Conservation (phyloP, 2,113 vertebrate genomes). For the Ptyas mucosa region DNA sequence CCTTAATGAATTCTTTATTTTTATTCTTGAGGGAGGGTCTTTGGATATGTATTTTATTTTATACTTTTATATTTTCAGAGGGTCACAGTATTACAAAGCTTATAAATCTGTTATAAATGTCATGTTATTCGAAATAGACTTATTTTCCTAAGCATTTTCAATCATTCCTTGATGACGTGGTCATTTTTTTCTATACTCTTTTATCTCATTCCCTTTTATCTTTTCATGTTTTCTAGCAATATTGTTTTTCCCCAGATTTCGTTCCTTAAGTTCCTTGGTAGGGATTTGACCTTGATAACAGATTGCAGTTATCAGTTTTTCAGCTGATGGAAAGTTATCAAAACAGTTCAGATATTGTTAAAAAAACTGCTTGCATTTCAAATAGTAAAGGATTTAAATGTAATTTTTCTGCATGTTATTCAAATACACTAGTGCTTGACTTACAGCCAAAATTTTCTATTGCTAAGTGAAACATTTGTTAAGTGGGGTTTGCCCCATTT, state of each 20-base stretch:
- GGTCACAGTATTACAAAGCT: background rate
- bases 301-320: background rate
- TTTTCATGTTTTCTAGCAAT: background rate
- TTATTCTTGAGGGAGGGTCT: background rate
- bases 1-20: background rate
- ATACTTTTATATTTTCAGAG: background rate
- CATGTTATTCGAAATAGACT: background rate
- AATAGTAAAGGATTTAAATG: background rate
- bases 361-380: background rate
- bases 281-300: background rate
- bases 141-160: background rate
- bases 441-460: background rate
- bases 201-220: background rate
- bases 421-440: background rate
- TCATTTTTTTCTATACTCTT: background rate
- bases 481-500: background rate
- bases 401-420: background rate
- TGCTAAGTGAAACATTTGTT: background rate
- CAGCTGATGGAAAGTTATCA: background rate
- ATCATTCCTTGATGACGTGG: background rate
- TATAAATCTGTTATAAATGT: background rate
- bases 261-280: background rate
- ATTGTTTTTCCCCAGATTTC: background rate
- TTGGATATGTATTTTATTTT: background rate
- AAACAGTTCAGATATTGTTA: background rate